Percentiles rank a stretch among this genome's conserved stretches.
Conservation (phyloP, 2,113 vertebrate genomes). For the Gopherus evgoodei region DNA sequence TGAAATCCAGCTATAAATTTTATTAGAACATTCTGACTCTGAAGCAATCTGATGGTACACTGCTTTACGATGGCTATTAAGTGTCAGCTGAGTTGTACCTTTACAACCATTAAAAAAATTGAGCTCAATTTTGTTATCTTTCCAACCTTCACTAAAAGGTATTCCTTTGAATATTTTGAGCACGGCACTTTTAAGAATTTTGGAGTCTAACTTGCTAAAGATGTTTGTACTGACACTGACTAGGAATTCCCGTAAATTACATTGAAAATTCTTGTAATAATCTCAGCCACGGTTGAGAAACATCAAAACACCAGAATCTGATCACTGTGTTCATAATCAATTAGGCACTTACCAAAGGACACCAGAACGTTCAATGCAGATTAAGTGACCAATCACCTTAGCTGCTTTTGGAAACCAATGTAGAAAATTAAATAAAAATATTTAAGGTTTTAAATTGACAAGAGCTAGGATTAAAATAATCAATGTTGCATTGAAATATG, state of each 20-base stretch:
- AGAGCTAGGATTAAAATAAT: not conserved
- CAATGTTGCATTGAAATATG: not conserved
- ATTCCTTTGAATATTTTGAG: not conserved
- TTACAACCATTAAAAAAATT: too few relatives aligned
- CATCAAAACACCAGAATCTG: not conserved
- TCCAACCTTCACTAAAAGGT: not conserved
- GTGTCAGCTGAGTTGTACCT: not conserved
- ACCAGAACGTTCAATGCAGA: rapidly evolving
- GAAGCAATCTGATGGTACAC: not conserved
- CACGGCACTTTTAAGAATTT: not conserved
- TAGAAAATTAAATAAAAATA: constrained; percentile 5
- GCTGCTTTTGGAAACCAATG: not conserved
- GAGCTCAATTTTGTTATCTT: not conserved
- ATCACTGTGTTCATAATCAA: not conserved
- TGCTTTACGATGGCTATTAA: not conserved
- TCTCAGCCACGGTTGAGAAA: not conserved
- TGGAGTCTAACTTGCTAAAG: not conserved
- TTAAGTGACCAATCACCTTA: not conserved
- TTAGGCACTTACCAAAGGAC: not conserved
- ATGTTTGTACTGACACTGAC: not conserved
- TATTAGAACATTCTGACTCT: not conserved
- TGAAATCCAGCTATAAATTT: not conserved
- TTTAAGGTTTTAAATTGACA: not conserved
- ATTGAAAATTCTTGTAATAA: not conserved
- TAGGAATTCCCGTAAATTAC: not conserved